Base-by-base conservation (phyloP, 2,888 invertebrate species). In the Tortrix viridana region DNA sequence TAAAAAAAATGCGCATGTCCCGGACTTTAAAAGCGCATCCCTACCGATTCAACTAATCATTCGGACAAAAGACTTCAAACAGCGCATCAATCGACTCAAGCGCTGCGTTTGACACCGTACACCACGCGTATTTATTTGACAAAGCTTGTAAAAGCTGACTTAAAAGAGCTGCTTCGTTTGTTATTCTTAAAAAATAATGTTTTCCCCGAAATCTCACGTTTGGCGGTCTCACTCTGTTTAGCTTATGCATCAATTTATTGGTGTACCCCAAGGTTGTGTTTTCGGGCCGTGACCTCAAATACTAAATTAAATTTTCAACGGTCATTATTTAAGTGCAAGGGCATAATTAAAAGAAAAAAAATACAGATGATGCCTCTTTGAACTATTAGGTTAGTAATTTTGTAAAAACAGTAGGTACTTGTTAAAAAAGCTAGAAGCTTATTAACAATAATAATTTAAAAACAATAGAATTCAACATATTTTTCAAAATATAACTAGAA, bases 111-210 rank as follows among this genome's bases (percentile, higher is more conserved):
- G 81, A 84, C 81, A 81, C 70, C 68, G 69, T 69, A 67, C 57
- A 74, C 76, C 72, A 77, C 73, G 67, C 75, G 73, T 77, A 76
- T 81, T 81, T 82, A 74, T 82, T 75, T 76, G 69, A 73, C 70
- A 68, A 66, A 62, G 62, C 67, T 66, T 70, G 70, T 73, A 70
- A 66, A 71, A 67, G 69, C 67, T 65, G 32, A 61, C 69, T 62
- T 69, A 49, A 64, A 19, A 53, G 20, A 41, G 5, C 16, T 41
- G 6, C 70, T 72, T 75, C 74, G 67, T 74, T 74, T 68, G 37
- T 70, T 68, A 60, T 66, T 67, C 67, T 63, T 66, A 71, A 41
- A 43, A 43, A 37, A 12, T 7, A 26, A 38, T 37, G 49, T 18
- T 60, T 32, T 19, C 12, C 9, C 14, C 1, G 52, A 44, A 23